Evolutionary conservation across 37 sponge, comb jelly and placozoan genomes (phyloP).

Genomic region (Oscarella lobularis): DNA sequence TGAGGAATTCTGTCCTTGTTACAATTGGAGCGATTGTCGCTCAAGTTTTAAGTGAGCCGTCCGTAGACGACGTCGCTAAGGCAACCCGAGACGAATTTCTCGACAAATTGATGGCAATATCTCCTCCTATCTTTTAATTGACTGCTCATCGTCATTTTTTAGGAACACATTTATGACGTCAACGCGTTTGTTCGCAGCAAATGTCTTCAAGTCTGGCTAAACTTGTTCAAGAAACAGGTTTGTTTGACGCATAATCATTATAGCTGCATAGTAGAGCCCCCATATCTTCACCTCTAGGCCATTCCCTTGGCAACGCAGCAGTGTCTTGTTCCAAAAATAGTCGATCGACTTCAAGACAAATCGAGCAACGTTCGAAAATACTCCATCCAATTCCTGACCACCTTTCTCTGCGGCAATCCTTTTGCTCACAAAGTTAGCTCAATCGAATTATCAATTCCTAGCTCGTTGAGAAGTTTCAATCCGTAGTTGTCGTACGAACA

Average conservation of each 20-base stretch:
- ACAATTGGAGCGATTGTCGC: conserved; percentile 50
- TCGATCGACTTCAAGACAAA: conserved; percentile 68
- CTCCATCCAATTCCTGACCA: conserved; percentile 60
- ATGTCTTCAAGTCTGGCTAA: conserved; percentile 58
- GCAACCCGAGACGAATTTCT: conserved; percentile 49
- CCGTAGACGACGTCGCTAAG: conserved; percentile 8
- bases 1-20: conserved; percentile 73
- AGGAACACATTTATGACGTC: conserved; percentile 78
- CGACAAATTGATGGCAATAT: conserved; percentile 34
- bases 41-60: conserved; percentile 13
- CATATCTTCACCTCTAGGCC: conserved; percentile 15
- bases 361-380: conserved; percentile 65
- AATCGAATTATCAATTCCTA: no score
- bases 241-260: background rate
- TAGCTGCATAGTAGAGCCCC: background rate
- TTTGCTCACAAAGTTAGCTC: conserved; percentile 58
- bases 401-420: conserved; percentile 54
- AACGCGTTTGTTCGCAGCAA: conserved; percentile 93
- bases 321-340: conserved; percentile 26
- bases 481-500: background rate
- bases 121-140: background rate
- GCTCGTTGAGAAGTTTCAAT: no score
- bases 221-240: conserved; percentile 35
- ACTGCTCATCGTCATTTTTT: background rate
- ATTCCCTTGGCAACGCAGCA: conserved; percentile 56